These are phyloP conservation scores for Eira barbara DNA, from an alignment of 2,113 vertebrate genomes.

Conservation along the genomic window DNA sequence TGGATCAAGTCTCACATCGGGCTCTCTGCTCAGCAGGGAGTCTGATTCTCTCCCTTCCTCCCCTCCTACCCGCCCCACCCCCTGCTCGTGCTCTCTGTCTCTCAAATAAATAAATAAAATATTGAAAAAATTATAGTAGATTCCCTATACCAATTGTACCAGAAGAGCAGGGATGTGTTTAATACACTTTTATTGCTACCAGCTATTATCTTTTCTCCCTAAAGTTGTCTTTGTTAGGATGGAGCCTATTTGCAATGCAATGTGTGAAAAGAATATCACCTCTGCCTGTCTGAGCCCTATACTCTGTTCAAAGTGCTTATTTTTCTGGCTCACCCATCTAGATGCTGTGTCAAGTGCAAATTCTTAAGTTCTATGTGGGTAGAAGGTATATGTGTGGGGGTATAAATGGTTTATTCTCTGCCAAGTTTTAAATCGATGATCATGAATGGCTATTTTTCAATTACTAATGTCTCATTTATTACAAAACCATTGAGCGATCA, in stretches of 20 bases:
- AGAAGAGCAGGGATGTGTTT: neutral
- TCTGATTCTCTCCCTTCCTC: neutral
- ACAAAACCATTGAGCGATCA: neutral
- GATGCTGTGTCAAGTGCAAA: neutral
- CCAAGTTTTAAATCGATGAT: slow-evolving; percentile 13
- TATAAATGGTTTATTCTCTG: neutral
- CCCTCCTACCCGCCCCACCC: too few relatives aligned
- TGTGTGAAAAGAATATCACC: neutral
- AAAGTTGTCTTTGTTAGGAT: neutral
- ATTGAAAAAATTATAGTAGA: neutral
- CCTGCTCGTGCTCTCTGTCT: neutral
- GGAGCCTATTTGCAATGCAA: neutral
- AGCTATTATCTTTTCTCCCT: neutral
- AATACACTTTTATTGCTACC: neutral
- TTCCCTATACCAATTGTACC: neutral
- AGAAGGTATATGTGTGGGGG: neutral
- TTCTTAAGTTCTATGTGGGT: neutral
- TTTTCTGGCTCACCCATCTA: neutral
- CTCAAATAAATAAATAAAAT: neutral
- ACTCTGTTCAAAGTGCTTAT: neutral
- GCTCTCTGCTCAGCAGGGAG: neutral
- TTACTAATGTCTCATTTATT: neutral
- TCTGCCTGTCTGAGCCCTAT: neutral
- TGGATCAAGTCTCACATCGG: fast-evolving
- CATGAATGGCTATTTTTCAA: slow-evolving; percentile 4